A percentile compares a stretch with the other conserved stretches of the same genome.
phyloP scores from a whole-genome alignment of 2,113 vertebrate species.

The Callospermophilus lateralis region DNA sequence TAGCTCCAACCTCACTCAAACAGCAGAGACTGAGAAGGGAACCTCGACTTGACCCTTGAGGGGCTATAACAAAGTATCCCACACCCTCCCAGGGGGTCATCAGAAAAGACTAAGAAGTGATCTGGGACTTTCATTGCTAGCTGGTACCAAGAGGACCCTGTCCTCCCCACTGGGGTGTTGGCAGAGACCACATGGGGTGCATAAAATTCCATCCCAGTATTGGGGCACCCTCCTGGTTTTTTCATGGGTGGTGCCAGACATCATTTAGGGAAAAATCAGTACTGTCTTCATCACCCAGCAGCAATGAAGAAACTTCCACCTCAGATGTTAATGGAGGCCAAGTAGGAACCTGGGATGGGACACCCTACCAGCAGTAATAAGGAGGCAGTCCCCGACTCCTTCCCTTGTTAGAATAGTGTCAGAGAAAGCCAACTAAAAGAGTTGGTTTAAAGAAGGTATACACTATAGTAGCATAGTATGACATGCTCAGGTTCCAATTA shows the following conservation, averaged over 20 bases:
- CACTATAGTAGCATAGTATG: background rate
- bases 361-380: background rate
- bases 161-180: background rate
- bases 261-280: background rate
- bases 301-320: background rate
- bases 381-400: background rate
- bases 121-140: background rate
- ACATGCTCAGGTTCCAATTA: background rate
- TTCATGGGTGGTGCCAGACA: background rate
- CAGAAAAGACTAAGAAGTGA: background rate
- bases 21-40: background rate
- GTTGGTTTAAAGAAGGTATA: background rate
- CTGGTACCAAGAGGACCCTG: background rate
- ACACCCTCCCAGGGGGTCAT: rapidly evolving
- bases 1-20: background rate
- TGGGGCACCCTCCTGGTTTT: background rate
- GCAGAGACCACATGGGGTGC: background rate
- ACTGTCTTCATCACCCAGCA: background rate
- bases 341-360: no score
- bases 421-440: background rate
- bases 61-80: background rate
- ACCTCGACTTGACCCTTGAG: background rate
- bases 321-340: background rate
- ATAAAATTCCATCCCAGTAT: background rate
- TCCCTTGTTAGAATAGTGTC: background rate